Conservation (phyloP, 2,113 vertebrate species). For the Henicopernis longicauda region DNA sequence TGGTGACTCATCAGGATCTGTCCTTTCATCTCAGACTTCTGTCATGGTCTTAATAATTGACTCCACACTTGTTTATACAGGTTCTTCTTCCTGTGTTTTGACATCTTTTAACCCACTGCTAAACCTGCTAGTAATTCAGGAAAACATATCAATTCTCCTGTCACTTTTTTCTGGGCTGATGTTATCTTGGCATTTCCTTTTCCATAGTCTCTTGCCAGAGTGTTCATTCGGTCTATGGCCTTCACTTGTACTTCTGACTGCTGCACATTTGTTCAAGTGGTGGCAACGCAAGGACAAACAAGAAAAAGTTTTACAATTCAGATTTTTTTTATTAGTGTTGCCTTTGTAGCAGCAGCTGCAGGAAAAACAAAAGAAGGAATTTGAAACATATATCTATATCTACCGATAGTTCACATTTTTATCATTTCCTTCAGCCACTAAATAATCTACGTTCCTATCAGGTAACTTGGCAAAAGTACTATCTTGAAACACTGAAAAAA, state of each 20-base stretch:
- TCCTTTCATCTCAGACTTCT: background rate
- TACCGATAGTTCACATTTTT: background rate
- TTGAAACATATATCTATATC: background rate
- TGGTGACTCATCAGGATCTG: background rate
- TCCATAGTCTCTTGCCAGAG: background rate
- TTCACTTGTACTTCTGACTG: background rate
- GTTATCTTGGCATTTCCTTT: conserved; percentile 16
- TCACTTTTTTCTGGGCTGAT: background rate
- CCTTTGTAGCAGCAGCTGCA: background rate
- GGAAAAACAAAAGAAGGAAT: background rate
- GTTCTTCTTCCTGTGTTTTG: conserved; percentile 48
- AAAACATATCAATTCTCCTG: conserved; percentile 25
- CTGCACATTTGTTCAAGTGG: background rate
- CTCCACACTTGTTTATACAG: conserved; percentile 4
- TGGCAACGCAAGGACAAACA: background rate
- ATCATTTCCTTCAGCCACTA: background rate
- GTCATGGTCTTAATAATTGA: background rate
- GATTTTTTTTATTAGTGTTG: background rate
- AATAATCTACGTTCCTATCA: background rate
- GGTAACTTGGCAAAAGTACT: background rate
- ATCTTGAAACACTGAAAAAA: background rate
- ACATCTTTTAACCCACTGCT: background rate
- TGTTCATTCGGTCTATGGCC: background rate
- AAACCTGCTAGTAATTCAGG: conserved; percentile 4
- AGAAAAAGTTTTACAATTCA: background rate